Percentiles rank a stretch among this genome's conserved stretches.
phyloP scores from a whole-genome alignment of 2,797 vertebrate species.

The Poliocrania exsul region DNA sequence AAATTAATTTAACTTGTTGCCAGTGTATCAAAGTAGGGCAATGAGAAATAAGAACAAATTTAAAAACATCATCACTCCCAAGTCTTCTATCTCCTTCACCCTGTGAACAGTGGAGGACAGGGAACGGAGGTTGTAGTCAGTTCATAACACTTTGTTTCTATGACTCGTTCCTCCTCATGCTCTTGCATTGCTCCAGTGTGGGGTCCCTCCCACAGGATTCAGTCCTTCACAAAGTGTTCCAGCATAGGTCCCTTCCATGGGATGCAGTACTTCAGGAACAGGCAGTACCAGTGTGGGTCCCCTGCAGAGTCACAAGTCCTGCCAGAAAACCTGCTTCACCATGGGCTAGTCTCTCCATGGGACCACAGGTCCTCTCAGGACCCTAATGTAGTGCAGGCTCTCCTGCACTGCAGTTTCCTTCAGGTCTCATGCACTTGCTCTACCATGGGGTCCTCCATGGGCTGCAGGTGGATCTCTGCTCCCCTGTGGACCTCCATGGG shows the following conservation, averaged over 20 bases:
- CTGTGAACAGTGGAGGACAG: not conserved
- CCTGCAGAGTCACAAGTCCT: not conserved
- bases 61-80: not conserved
- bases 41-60: not conserved
- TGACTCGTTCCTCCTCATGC: not conserved
- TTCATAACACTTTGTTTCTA: not conserved
- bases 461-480: not conserved
- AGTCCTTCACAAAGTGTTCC: not conserved
- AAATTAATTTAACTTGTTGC: not conserved
- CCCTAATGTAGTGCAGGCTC: not conserved
- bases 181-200: not conserved
- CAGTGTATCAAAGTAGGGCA: not conserved
- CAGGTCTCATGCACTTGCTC: not conserved
- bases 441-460: fast-evolving
- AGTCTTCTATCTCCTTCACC: not conserved
- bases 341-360: fast-evolving
- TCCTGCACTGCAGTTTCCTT: not conserved
- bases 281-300: fast-evolving
- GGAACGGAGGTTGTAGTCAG: not conserved
- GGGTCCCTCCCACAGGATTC: not conserved
- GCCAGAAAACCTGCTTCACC: not conserved
- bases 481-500: fast-evolving
- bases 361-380: not conserved
- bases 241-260: fast-evolving
- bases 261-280: not conserved